Percentiles rank a stretch among this genome's conserved stretches.
phyloP scores from a whole-genome alignment of 2,113 vertebrate genomes.

The Hoplias malabaricus region DNA sequence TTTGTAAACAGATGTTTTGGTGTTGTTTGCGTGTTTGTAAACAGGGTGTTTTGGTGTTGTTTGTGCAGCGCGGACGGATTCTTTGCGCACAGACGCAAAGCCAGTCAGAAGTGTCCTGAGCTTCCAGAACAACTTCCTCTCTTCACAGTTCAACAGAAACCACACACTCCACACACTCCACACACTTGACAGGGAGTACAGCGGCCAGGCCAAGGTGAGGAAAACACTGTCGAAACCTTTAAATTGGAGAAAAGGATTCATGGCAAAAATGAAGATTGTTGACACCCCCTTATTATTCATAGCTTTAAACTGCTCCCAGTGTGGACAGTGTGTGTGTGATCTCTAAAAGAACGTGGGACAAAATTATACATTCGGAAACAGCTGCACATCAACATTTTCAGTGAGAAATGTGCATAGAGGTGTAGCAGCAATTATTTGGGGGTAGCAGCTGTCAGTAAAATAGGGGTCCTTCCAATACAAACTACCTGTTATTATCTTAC shows the following conservation, averaged over 20 bases:
- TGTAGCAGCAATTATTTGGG: too few relatives aligned
- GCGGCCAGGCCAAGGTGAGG: slow-evolving; percentile 94
- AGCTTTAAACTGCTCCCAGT: too few relatives aligned
- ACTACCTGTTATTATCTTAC: too few relatives aligned
- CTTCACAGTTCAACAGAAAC: background rate
- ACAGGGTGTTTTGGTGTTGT: slow-evolving; percentile 28
- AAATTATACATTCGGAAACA: too few relatives aligned
- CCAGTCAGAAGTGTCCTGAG: slow-evolving; percentile 3
- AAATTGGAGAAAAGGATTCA: background rate
- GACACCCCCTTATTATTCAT: too few relatives aligned
- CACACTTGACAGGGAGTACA: slow-evolving; percentile 96
- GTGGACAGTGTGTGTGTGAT: too few relatives aligned
- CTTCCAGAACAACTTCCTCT: background rate
- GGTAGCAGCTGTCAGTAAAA: too few relatives aligned
- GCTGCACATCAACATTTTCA: too few relatives aligned
- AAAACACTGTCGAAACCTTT: too few relatives aligned
- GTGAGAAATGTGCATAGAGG: too few relatives aligned
- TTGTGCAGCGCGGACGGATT: slow-evolving; percentile 9
- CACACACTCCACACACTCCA: slow-evolving; percentile 54
- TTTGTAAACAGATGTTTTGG: slow-evolving; percentile 10
- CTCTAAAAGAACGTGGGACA: too few relatives aligned
- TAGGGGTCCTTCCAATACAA: too few relatives aligned
- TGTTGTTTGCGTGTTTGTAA: slow-evolving; percentile 20
- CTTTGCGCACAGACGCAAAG: background rate
- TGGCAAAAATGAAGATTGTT: background rate